Percentiles rank a stretch among this genome's conserved stretches.
phyloP scores from a whole-genome alignment of 2,113 vertebrate genomes.

The Gila orcuttii region DNA sequence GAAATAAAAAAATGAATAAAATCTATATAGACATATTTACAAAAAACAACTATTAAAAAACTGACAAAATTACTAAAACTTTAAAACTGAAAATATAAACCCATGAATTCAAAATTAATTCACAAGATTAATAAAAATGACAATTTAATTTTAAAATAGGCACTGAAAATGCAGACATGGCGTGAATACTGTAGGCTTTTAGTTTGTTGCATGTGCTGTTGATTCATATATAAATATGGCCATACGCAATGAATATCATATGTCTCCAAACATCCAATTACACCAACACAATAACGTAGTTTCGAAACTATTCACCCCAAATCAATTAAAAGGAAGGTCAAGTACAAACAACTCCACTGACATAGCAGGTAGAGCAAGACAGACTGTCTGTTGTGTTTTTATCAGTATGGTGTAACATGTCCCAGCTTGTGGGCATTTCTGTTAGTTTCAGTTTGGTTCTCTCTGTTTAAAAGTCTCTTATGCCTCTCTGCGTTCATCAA shows the following conservation, averaged over 20 bases:
- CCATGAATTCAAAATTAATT: too few species aligned
- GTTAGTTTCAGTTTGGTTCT: constrained; percentile 58
- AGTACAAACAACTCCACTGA: constrained; percentile 16
- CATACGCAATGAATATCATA: neutral
- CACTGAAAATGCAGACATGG: neutral
- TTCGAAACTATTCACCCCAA: neutral
- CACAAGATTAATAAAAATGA: too few species aligned
- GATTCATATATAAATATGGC: neutral
- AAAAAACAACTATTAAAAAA: neutral
- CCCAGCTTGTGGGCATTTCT: constrained; percentile 64
- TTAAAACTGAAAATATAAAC: too few species aligned
- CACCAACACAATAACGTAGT: neutral
- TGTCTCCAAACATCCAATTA: neutral
- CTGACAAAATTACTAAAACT: neutral
- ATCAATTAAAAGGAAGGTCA: neutral
- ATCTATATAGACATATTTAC: neutral
- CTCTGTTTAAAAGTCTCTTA: constrained; percentile 1
- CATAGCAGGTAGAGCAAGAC: constrained; percentile 1
- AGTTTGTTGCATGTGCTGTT: neutral
- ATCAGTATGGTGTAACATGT: constrained; percentile 67
- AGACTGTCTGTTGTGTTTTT: constrained; percentile 54
- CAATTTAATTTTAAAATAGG: neutral
- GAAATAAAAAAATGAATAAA: neutral
- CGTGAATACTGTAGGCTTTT: neutral
- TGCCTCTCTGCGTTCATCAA: neutral